phyloP scores from a whole-genome alignment of 2,797 vertebrate genomes.

The Crenuchus spilurus region DNA sequence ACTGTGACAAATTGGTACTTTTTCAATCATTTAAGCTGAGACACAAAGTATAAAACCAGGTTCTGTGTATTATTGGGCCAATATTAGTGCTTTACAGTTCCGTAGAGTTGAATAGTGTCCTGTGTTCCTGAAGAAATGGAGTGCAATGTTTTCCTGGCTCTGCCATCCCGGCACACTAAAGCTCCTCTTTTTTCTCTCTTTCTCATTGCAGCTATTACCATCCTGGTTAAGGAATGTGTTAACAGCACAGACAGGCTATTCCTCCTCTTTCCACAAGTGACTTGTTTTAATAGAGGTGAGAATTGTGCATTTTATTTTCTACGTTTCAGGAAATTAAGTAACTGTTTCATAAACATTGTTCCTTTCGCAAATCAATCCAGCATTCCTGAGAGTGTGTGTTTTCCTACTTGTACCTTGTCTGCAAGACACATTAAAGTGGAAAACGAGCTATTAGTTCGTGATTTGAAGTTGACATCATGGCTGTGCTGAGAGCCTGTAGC shows the following conservation, averaged over 20 bases:
- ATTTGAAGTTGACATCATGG: conserved; percentile 45
- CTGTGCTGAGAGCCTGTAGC: conserved; percentile 21
- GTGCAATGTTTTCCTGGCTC: conserved; percentile 51
- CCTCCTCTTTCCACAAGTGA: conserved; percentile 15
- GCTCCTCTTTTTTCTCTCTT: conserved; percentile 26
- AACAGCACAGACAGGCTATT: conserved; percentile 30
- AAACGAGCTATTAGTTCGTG: conserved; percentile 24
- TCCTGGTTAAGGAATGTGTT: conserved; percentile 36
- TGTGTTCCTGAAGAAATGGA: conserved; percentile 1
- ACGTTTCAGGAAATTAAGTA: conserved; percentile 12
- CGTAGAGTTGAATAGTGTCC: neutral
- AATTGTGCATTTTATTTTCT: conserved; percentile 21
- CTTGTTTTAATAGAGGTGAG: conserved; percentile 18
- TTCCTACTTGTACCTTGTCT: conserved; percentile 38
- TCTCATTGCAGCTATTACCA: conserved; percentile 44
- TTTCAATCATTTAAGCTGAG: conserved; percentile 4
- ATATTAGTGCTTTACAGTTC: conserved; percentile 15
- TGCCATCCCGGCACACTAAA: conserved; percentile 1
- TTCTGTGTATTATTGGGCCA: neutral
- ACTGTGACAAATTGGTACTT: neutral
- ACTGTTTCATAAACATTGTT: conserved; percentile 10
- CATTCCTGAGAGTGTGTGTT: conserved; percentile 4
- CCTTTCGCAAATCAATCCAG: neutral
- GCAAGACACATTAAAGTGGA: conserved; percentile 42
- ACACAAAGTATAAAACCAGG: neutral